Base-by-base conservation (phyloP, 2,888 invertebrate genomes). In the Uloborus plumipes region DNA sequence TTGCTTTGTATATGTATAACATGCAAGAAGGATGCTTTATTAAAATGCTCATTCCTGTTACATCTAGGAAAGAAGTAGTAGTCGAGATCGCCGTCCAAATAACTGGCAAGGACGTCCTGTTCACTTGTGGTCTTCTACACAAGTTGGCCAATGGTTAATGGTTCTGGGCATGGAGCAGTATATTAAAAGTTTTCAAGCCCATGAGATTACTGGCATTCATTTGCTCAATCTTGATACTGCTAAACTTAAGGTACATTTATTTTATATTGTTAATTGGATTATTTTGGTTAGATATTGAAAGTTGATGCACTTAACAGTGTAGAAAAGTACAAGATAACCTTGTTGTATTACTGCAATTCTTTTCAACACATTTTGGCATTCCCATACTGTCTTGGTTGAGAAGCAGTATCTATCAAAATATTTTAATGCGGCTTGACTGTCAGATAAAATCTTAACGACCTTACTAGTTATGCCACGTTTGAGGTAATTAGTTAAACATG, bases 121-220 rank as follows among this genome's bases (percentile, higher is more conserved):
- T 62, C 91, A 92, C 58, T 94, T 94, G 87, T 94, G 94, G 94
- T 92, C 92, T 86, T 93, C 93, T 88, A 93, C 93, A 87, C 88
- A 97, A 94, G 97, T 97, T 73, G 95, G 95, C 90, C 96, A 97
- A 89, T 98, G 97, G 97, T 91, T 98, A 85, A 92, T 95, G 86
- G 95, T 90, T 14, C 88, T 92, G 74, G 92, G 96, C 58, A 90
- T 98, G 88, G 96, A 97, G 89, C 93, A 95, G 76, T 94, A 95
- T 90, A 94, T 95, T 86, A 92, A 94, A 72, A 94, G 94, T 87
- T 96, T 98, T 89, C 93, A 94, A 74, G 94, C 95, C 87, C 93
- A 95, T 87, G 94, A 94, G 88, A 94, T 99, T 72, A 95, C 95
- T 89, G 99, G 99, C 31, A 91, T 93, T 50, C 93, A 95, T 74